Base-by-base conservation (phyloP, 2,797 vertebrate genomes). In the Alcedo quadribrachys region DNA sequence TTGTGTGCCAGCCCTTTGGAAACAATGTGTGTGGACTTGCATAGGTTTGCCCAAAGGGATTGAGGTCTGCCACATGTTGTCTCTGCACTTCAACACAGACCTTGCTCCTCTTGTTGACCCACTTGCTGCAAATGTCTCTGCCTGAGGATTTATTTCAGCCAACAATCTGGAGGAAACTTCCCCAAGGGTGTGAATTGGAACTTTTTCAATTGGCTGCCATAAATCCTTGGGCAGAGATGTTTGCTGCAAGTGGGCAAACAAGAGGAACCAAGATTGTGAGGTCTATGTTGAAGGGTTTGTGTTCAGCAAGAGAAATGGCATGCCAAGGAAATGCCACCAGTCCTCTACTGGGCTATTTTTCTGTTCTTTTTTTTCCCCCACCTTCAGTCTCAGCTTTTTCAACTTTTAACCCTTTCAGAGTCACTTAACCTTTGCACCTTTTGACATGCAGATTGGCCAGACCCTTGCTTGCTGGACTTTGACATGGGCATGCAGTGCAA, bases 381-480 rank as follows among this genome's bases (percentile, higher is more conserved):
- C 20, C 32, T 71, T 93, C 68, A 67, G 16, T 54, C 78, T 90
- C 79, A 89, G 81, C 95, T 63, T 96, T 95, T 95, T 68, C 78
- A 89, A 75, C 94, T 93, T 92, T 95, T 97, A 96, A 95, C 93
- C 71, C 84, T 89, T 87, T 75, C 66, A 75, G 87, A 82, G 45
- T 85, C 86, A 69, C 88, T 95, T 97, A 98, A 98, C 94, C 83
- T 98, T 96, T 97, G 96, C 97, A 90, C 96, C 97, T 97, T 96
- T 96, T 95, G 95, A 92, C 94, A 96, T 89, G 94, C 95, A 96
- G 93, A 95, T 97, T 96, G 96, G 91, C 97, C 98, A 98, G 98
- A 98, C 96, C 97, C 98, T 96, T 98, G 98, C 97, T 98, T 98
- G 87, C 98, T 98, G 98, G 98, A 98, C 96, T 98, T 97, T 98